Conservation (phyloP, 2,888 invertebrate genomes). For the Chloromyia formosa region DNA sequence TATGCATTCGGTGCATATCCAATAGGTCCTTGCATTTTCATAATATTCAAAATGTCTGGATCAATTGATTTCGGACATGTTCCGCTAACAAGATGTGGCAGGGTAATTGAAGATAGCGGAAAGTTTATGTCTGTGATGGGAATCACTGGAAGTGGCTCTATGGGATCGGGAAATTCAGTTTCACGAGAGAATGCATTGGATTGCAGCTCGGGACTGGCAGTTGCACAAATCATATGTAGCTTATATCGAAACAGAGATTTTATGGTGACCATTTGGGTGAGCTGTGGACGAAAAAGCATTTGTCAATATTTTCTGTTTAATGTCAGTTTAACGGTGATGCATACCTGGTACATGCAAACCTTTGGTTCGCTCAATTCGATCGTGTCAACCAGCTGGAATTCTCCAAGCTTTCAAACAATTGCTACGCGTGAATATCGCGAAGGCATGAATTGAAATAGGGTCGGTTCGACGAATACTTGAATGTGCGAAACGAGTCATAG, state of each 20-base stretch:
- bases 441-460: constrained; percentile 87
- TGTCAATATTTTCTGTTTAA: not conserved
- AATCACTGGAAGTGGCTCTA: constrained; percentile 76
- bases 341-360: constrained; percentile 82
- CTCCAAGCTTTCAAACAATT: constrained; percentile 86
- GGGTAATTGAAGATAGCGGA: constrained; percentile 81
- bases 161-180: constrained; percentile 88
- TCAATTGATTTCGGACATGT: constrained; percentile 79
- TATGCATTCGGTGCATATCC: constrained; percentile 94
- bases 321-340: not conserved
- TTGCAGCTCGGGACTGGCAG: constrained; percentile 74
- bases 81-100: constrained; percentile 74
- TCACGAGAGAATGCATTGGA: constrained; percentile 87
- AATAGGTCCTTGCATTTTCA: constrained; percentile 97
- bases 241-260: constrained; percentile 86
- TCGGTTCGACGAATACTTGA: constrained; percentile 81
- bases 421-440: constrained; percentile 87
- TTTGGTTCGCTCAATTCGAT: constrained; percentile 74
- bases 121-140: constrained; percentile 80
- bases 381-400: constrained; percentile 88
- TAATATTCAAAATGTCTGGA: constrained; percentile 81
- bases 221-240: constrained; percentile 82
- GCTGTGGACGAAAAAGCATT: not conserved
- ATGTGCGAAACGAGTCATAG: constrained; percentile 78
- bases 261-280: constrained; percentile 66